These are phyloP conservation scores for Chaenodraco wilsoni DNA, from an alignment of 2,797 vertebrate species.

Conservation along the genomic window DNA sequence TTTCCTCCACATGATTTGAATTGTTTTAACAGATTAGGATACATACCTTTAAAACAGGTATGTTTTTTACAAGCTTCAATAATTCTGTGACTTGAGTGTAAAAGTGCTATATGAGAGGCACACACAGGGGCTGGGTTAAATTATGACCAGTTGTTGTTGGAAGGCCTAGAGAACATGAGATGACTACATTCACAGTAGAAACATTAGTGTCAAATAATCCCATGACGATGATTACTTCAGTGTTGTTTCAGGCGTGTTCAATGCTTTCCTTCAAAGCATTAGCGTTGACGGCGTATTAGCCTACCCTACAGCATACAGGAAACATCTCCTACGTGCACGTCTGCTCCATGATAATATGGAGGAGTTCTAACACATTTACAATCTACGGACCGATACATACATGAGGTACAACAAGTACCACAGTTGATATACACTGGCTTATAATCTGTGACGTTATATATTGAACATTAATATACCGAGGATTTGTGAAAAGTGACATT, in stretches of 20 bases:
- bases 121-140: slow-evolving; percentile 4
- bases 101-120: neutral
- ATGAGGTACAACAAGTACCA: slow-evolving; percentile 53
- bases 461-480: slow-evolving; percentile 44
- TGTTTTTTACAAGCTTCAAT: neutral
- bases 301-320: slow-evolving; percentile 51
- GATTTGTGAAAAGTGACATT: slow-evolving; percentile 57
- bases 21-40: neutral
- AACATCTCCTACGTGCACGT: slow-evolving; percentile 65
- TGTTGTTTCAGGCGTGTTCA: slow-evolving; percentile 49
- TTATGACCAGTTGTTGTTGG: slow-evolving; percentile 28
- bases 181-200: slow-evolving; percentile 64
- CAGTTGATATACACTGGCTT: slow-evolving; percentile 43
- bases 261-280: slow-evolving; percentile 54
- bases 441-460: slow-evolving; percentile 56
- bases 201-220: slow-evolving; percentile 42
- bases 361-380: slow-evolving; percentile 70
- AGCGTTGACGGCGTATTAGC: slow-evolving; percentile 39
- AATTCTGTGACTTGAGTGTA: neutral
- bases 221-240: slow-evolving; percentile 38
- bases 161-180: slow-evolving; percentile 14
- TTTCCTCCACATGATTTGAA: neutral
- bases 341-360: slow-evolving; percentile 71
- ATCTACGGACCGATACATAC: slow-evolving; percentile 64
- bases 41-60: neutral